phyloP scores from a whole-genome alignment of 1,140 invertebrate genomes.

The Drosophila hydei region DNA sequence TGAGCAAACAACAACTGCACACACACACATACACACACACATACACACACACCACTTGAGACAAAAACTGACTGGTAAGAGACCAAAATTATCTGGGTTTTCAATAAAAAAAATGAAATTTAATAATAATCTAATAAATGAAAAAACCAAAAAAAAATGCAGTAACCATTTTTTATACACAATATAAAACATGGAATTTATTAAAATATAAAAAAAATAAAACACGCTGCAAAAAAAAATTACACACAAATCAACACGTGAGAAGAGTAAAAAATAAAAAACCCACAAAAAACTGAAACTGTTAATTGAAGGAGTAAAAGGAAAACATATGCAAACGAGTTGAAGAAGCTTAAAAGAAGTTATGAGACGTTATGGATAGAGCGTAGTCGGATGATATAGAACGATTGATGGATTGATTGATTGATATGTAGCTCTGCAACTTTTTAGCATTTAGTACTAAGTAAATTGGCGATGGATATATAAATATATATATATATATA shows the following conservation, averaged over 20 bases:
- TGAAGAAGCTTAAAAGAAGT: conserved; percentile 27
- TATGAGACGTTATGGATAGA: conserved; percentile 37
- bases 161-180: conserved; percentile 73
- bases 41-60: conserved; percentile 68
- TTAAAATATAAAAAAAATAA: conserved; percentile 55
- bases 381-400: conserved; percentile 24
- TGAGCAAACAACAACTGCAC: conserved; percentile 43
- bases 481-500: conserved; percentile 32
- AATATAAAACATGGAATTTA: conserved; percentile 64
- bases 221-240: conserved; percentile 26
- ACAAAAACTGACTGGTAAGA: conserved; percentile 83
- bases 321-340: conserved; percentile 50
- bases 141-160: conserved; percentile 47
- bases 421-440: conserved; percentile 71
- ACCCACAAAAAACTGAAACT: conserved; percentile 70
- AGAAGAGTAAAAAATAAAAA: conserved; percentile 22
- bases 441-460: conserved; percentile 78
- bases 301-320: conserved; percentile 59
- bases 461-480: conserved; percentile 57
- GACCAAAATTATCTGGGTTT: conserved; percentile 83
- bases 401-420: conserved; percentile 25
- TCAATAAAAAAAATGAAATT: conserved; percentile 60
- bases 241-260: conserved; percentile 23
- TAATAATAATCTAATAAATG: conserved; percentile 31
- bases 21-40: conserved; percentile 54